Conservation (phyloP, 2,797 vertebrate genomes). For the Gallinago stenura region DNA sequence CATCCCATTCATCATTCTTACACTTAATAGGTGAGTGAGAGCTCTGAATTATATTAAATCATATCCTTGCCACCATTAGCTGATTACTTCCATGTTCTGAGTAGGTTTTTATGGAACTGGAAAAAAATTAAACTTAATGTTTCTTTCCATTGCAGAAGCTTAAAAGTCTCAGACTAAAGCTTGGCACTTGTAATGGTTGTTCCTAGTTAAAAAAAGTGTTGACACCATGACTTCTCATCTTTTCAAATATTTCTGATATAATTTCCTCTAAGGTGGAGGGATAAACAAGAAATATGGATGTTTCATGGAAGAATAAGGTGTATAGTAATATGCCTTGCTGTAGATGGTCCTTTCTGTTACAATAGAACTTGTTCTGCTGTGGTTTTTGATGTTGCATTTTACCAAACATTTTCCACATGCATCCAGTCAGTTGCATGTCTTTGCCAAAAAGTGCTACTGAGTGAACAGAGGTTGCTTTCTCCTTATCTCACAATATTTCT, state of each 20-base stretch:
- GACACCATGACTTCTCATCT: slow-evolving; percentile 47
- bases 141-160: slow-evolving; percentile 8
- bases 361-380: background rate
- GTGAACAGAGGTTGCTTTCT: background rate
- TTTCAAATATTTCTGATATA: slow-evolving; percentile 4
- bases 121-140: background rate
- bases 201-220: slow-evolving; percentile 22
- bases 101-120: slow-evolving; percentile 64
- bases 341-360: background rate
- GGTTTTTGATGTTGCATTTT: background rate
- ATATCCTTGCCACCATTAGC: slow-evolving; percentile 75
- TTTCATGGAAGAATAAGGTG: background rate
- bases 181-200: slow-evolving; percentile 22
- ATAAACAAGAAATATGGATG: background rate
- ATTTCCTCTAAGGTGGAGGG: background rate
- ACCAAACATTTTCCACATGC: background rate
- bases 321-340: background rate
- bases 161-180: slow-evolving; percentile 28
- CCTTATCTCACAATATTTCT: background rate
- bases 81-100: slow-evolving; percentile 77
- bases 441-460: background rate
- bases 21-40: slow-evolving; percentile 68
- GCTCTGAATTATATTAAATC: slow-evolving; percentile 71
- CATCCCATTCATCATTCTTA: slow-evolving; percentile 64
- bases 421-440: background rate